Base-by-base conservation (phyloP, 2,888 invertebrate genomes). In the Aricia artaxerxes region DNA sequence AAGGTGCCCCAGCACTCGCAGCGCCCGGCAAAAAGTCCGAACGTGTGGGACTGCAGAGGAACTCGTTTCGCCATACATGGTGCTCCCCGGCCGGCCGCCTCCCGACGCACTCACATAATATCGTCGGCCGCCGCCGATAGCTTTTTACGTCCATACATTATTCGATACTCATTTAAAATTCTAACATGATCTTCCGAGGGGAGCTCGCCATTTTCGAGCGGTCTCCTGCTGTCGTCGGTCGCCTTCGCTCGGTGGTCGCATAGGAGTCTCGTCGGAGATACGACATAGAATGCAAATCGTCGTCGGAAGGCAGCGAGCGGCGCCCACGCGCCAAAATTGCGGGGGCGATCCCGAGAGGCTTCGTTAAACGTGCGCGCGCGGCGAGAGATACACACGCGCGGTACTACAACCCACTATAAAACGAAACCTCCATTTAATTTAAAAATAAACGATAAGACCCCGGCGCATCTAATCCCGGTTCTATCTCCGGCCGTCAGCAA, bases 151-250 rank as follows among this genome's bases (percentile, higher is more conserved):
- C 90, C 90, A 93, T 94, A 93, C 93, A 94, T 94, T 94, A 94
- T 94, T 94, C 93, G 94, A 94, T 92, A 90, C 93, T 93, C 93
- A 94, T 94, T 94, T 94, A 92, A 94, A 94, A 94, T 94, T 94
- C 94, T 94, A 94, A 94, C 93, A 91, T 93, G 91, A 89, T 86
- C 93, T 89, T 92, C 92, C 92, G 92, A 92, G 92, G 92, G 92
- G 91, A 92, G 90, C 87, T 90, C 83, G 93, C 93, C 93, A 94
- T 93, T 94, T 93, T 92, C 87, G 90, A 88, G 85, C 88, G 90
- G 87, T 89, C 88, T 90, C 91, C 92, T 88, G 92, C 91, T 90
- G 92, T 87, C 87, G 90, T 79, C 88, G 90, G 93, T 91, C 89
- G 93, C 88, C 85, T 88, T 82, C 79, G 81, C 57, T 61, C 78